Percentiles rank a stretch among this genome's conserved stretches.
These are phyloP conservation scores for Lottia scabra DNA, from an alignment of 2,888 invertebrate genomes.

Conservation along the genomic window DNA sequence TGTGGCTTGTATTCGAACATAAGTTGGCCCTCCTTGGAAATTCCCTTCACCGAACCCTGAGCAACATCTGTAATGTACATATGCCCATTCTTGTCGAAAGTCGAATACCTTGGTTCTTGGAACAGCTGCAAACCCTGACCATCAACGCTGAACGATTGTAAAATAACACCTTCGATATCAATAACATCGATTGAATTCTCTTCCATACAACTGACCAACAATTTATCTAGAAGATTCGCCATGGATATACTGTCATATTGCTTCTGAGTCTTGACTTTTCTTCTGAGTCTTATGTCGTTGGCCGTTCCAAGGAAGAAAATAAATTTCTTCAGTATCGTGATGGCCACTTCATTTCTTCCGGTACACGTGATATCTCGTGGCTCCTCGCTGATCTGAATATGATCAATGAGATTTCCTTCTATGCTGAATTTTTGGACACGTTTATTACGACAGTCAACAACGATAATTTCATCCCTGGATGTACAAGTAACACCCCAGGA, in stretches of 20 bases:
- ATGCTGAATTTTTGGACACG: conserved; percentile 56
- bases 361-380: conserved; percentile 56
- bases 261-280: conserved; percentile 47
- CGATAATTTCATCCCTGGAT: conserved; percentile 53
- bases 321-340: conserved; percentile 49
- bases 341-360: conserved; percentile 50
- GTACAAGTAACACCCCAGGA: conserved; percentile 58
- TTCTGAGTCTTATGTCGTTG: conserved; percentile 41
- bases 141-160: conserved; percentile 41
- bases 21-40: conserved; percentile 39
- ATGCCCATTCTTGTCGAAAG: conserved; percentile 43
- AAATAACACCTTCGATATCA: conserved; percentile 43
- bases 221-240: conserved; percentile 33
- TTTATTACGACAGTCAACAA: conserved; percentile 55
- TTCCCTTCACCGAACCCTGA: conserved; percentile 39
- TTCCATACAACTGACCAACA: conserved; percentile 46
- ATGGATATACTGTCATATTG: conserved; percentile 56
- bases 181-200: conserved; percentile 50
- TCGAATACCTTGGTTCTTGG: conserved; percentile 47
- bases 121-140: conserved; percentile 38
- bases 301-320: conserved; percentile 47
- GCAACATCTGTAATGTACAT: conserved; percentile 53
- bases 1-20: conserved; percentile 44
- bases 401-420: conserved; percentile 54
- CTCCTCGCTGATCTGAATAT: conserved; percentile 55